phyloP scores from a whole-genome alignment of 2,888 invertebrate genomes.

The Malthinus seriepunctatus region DNA sequence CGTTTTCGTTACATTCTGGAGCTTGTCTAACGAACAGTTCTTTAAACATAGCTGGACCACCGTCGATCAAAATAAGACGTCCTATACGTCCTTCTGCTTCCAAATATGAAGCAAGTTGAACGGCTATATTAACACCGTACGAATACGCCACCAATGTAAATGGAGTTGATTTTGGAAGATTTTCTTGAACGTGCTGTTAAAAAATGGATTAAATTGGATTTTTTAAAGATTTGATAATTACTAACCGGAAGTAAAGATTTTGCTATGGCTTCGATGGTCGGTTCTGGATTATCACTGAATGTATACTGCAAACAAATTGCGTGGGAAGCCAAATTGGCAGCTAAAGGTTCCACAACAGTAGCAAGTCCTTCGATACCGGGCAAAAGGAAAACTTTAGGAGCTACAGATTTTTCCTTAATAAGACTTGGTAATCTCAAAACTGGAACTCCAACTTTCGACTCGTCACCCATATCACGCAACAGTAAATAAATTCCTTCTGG shows the following conservation, averaged over 20 bases:
- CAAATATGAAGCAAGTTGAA: conserved; percentile 75
- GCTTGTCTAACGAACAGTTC: conserved; percentile 54
- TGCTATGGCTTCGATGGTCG: conserved; percentile 59
- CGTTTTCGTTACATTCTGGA: conserved; percentile 49
- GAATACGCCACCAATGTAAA: conserved; percentile 87
- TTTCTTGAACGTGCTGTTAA: conserved; percentile 59
- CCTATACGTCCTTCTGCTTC: conserved; percentile 69
- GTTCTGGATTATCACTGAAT: conserved; percentile 49
- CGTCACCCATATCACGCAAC: conserved; percentile 66
- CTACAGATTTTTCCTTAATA: conserved; percentile 15
- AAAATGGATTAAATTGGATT: not conserved
- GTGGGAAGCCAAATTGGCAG: conserved; percentile 57
- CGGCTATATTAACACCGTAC: conserved; percentile 76
- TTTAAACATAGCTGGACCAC: conserved; percentile 66
- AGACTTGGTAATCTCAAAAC: conserved; percentile 47
- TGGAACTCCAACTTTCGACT: conserved; percentile 58
- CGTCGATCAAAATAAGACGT: conserved; percentile 76
- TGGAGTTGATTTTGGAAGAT: conserved; percentile 58
- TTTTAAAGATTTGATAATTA: conserved; percentile 26
- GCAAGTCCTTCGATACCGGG: conserved; percentile 73
- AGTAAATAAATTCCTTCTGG: conserved; percentile 60
- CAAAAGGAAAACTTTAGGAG: conserved; percentile 60
- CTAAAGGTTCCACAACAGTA: conserved; percentile 57
- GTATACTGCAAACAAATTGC: conserved; percentile 61
- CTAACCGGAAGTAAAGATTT: conserved; percentile 60